Evolutionary conservation across 2,113 vertebrate species (phyloP), one percentile per base, ranked within the genome.

Genomic region (Thoracochromis brauschi): DNA sequence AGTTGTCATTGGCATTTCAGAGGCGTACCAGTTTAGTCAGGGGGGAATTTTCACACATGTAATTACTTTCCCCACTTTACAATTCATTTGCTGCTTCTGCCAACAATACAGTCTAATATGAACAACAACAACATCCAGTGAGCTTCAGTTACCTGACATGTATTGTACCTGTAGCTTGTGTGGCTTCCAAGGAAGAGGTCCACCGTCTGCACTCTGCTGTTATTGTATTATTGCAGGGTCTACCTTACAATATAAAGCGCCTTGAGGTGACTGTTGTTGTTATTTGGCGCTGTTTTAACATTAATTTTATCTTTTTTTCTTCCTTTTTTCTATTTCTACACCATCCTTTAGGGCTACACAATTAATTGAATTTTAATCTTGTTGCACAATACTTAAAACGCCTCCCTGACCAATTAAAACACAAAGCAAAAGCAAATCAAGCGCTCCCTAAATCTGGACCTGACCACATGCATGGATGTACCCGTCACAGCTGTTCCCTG

Each of bases 321-420:
- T 42, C 38, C 8, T 42, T 71, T 7, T 71, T 71, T 42, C 12
- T 42, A 24, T 71, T 24, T 24, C 38, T 42, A 24, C 21, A 24
- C 8, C 8, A 5, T 42, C 63, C 63, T 68, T 21, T 8, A 40
- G 4, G 33, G 19, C 63, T 1, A 38, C 63, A 68, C 33, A 40
- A 14, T 68, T 68, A 68, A 21, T 9, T 68, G 11, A 40, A 68
- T 40, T 40, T 40, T 68, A 40, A 9, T 68, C 63, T 21, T 24
- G 12, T 71, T 21, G 35, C n/a, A 71, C 35, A 24, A 24, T 24
- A 42, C 0, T 71, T 42, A 71, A 71, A 40, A 71, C 0, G 3
- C 2, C n/a, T 71, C 6, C 12, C 8, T 14, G n/a, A n/a, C 63
- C 63, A 42, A 24, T 42, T 40, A 24, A 42, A 60, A 60, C 2